Evolutionary conservation across 2,113 vertebrate species (phyloP).

Genomic region (Saguinus imperator): DNA sequence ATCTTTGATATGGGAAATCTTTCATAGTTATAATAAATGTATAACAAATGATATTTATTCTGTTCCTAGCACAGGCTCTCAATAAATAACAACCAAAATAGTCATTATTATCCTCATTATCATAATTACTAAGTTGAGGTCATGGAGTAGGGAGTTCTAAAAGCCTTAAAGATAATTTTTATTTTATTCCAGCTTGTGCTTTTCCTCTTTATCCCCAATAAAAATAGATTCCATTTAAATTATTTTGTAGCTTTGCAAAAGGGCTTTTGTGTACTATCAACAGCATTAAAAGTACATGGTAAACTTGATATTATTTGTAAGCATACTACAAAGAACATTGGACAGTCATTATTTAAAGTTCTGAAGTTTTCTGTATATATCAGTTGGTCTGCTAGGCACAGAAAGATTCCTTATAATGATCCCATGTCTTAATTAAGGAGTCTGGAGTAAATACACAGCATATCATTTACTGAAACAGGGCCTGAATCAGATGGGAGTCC

Average conservation of each 20-base stretch:
- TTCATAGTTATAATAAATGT: neutral
- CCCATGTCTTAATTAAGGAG: neutral
- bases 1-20: neutral
- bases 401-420: neutral
- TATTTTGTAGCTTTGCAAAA: conserved; percentile 2
- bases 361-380: neutral
- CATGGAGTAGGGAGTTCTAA: neutral
- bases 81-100: neutral
- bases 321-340: neutral
- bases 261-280: neutral
- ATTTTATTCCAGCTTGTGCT: neutral
- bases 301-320: neutral
- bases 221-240: conserved; percentile 34
- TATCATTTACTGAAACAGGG: neutral
- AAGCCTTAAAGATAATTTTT: conserved; percentile 33
- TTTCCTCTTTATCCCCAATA: neutral
- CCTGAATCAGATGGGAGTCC: neutral
- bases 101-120: neutral
- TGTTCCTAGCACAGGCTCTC: neutral
- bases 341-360: neutral
- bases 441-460: neutral
- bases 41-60: neutral
- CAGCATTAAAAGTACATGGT: neutral
- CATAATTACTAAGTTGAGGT: neutral
- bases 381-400: neutral